Evolutionary conservation across 2,888 invertebrate species (phyloP).

Genomic region (Tetanocera ferruginea): DNA sequence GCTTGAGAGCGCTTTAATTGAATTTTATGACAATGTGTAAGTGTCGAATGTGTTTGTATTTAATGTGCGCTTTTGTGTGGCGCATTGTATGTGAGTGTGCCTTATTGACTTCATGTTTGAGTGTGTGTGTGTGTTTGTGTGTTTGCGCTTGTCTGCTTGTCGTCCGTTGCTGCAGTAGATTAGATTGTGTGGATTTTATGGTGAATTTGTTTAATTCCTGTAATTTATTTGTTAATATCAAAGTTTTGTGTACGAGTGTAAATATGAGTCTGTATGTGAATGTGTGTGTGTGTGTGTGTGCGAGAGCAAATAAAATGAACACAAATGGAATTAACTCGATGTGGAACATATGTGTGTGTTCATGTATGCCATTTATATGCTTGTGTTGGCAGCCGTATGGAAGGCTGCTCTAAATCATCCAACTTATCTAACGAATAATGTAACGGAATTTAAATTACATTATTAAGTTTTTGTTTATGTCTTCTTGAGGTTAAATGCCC

Average conservation of each 20-base stretch:
- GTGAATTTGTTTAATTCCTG: conserved; percentile 24
- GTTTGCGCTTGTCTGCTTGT: background rate
- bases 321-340: background rate
- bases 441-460: no score
- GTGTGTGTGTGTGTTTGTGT: background rate
- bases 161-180: conserved; percentile 13
- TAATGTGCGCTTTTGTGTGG: background rate
- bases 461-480: no score
- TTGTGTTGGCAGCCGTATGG: no score
- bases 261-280: no score
- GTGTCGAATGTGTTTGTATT: background rate
- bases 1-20: conserved; percentile 16
- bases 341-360: background rate
- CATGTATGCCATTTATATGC: background rate
- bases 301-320: background rate
- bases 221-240: conserved; percentile 31
- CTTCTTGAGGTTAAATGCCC: no score
- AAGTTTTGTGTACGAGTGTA: background rate
- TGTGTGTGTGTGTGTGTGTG: no score
- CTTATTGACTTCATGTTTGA: background rate
- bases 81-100: background rate
- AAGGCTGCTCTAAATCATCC: no score
- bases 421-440: no score
- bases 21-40: conserved; percentile 18
- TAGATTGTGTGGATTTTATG: conserved; percentile 24